Evolutionary conservation across 2,797 vertebrate species (phyloP).

Genomic region (Galaxias olidus): DNA sequence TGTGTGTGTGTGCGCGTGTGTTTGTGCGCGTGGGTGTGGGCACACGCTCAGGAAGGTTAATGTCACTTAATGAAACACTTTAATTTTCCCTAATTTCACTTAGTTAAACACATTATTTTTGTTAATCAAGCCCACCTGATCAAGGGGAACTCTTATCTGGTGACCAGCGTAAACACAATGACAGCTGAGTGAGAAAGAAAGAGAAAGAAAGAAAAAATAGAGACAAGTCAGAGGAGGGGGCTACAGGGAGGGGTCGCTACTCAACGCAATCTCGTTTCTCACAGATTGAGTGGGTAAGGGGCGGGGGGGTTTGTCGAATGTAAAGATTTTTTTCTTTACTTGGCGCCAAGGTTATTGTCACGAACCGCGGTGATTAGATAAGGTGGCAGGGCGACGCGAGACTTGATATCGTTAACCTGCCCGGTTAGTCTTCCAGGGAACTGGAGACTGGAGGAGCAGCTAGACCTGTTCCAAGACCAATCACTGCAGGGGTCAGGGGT

Average conservation of each 20-base stretch:
- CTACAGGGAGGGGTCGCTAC: conserved; percentile 20
- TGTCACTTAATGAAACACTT: conserved; percentile 16
- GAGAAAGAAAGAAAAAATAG: too few species aligned
- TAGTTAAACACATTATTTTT: too few species aligned
- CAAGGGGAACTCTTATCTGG: conserved; percentile 59
- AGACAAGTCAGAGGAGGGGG: background rate
- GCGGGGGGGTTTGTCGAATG: background rate
- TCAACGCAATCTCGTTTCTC: conserved; percentile 47
- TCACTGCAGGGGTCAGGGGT: conserved; percentile 8
- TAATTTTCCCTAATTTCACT: conserved; percentile 44
- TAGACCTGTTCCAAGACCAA: conserved; percentile 19
- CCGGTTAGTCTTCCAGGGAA: background rate
- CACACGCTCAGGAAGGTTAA: conserved; percentile 38
- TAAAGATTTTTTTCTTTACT: conserved; percentile 36
- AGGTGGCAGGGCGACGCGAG: conserved; percentile 27
- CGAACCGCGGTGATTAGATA: conserved; percentile 58
- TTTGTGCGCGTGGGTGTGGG: background rate
- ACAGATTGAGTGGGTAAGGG: background rate
- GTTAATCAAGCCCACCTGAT: conserved; percentile 68
- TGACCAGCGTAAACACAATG: conserved; percentile 25
- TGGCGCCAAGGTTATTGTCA: conserved; percentile 57
- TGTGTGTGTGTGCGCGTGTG: conserved; percentile 18
- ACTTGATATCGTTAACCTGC: conserved; percentile 61
- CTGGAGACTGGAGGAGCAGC: background rate
- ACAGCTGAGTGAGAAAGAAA: background rate